A percentile compares a stretch with the other conserved stretches of the same genome.
Conservation (phyloP, 2,888 invertebrate genomes). For the Augochlorella aurata region DNA sequence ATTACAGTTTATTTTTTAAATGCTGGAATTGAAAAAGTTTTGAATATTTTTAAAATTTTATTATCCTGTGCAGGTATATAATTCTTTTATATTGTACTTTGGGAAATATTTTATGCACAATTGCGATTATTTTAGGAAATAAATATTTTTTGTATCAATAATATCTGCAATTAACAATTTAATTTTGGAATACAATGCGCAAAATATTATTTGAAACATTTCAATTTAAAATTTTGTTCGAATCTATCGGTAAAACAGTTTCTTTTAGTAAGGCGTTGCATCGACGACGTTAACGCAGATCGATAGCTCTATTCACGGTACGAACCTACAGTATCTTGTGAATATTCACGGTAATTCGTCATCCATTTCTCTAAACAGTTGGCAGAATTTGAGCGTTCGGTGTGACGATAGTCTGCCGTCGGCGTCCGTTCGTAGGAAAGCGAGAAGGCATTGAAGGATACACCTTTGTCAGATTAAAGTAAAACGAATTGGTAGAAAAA, state of each 20-base stretch:
- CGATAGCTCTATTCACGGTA: constrained; percentile 51
- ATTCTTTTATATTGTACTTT: background rate
- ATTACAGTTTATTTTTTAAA: background rate
- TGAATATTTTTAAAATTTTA: constrained; percentile 2
- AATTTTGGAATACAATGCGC: background rate
- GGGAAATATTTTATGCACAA: background rate
- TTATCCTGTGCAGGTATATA: background rate
- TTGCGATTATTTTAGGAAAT: background rate
- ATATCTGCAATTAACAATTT: background rate
- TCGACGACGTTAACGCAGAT: constrained; percentile 52
- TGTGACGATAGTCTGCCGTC: constrained; percentile 67
- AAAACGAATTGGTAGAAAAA: constrained; percentile 37
- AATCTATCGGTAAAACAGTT: constrained; percentile 28
- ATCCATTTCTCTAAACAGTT: constrained; percentile 66
- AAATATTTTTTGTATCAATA: background rate
- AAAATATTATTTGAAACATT: background rate
- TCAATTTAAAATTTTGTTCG: constrained; percentile 21
- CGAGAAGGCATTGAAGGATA: constrained; percentile 50
- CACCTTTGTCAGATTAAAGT: constrained; percentile 59
- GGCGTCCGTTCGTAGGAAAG: constrained; percentile 68
- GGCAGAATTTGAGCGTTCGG: constrained; percentile 67
- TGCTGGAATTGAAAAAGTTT: background rate
- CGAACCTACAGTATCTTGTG: constrained; percentile 47
- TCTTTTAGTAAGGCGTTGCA: background rate
- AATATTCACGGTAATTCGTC: constrained; percentile 56